These are phyloP conservation scores for Vesta saturnalis DNA, from an alignment of 2,888 invertebrate genomes.

Conservation along the genomic window DNA sequence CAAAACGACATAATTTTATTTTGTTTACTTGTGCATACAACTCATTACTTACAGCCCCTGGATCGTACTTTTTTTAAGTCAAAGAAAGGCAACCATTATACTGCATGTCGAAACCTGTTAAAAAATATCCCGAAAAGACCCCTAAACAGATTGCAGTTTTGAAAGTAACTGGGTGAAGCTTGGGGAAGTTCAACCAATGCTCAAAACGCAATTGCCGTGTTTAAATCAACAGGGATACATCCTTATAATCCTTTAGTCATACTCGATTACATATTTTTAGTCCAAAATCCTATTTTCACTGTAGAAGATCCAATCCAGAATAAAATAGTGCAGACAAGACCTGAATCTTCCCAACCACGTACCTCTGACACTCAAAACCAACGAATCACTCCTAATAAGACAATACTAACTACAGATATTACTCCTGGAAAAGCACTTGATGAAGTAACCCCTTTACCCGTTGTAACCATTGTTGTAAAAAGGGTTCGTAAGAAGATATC, in stretches of 20 bases:
- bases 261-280: slow-evolving; percentile 7
- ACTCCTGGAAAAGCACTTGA: background rate
- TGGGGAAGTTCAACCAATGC: slow-evolving; percentile 2
- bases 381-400: background rate
- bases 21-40: background rate
- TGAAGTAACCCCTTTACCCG: background rate
- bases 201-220: background rate
- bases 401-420: background rate
- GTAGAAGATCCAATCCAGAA: no score
- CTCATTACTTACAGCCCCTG: background rate
- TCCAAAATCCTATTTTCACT: no score
- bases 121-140: background rate
- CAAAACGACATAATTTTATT: slow-evolving; percentile 2
- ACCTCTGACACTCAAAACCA: background rate
- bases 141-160: background rate
- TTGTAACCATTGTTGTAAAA: background rate
- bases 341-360: background rate
- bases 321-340: background rate
- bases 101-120: background rate
- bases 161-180: background rate
- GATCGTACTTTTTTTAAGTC: slow-evolving; percentile 13
- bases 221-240: background rate
- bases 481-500: background rate
- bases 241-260: background rate
- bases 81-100: background rate